A percentile compares a stretch with the other conserved stretches of the same genome.
phyloP scores from a whole-genome alignment of 2,888 invertebrate species.

The Perithous albicinctus region DNA sequence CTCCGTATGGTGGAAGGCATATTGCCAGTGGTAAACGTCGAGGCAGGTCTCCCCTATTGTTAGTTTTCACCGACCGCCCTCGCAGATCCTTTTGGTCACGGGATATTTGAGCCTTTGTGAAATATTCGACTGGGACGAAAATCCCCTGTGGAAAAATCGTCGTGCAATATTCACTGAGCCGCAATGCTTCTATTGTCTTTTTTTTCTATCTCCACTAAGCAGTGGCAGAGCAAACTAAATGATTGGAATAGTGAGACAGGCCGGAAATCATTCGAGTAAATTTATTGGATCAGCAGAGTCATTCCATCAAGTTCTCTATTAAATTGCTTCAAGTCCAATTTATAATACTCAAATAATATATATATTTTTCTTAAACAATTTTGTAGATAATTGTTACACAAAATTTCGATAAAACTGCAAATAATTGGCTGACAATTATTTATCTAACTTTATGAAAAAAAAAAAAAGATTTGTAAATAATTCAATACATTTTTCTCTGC shows the following conservation, averaged over 20 bases:
- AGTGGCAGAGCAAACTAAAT: neutral
- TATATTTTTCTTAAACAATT: neutral
- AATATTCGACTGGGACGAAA: conserved; percentile 22
- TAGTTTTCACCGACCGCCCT: conserved; percentile 68
- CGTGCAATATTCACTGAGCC: conserved; percentile 63
- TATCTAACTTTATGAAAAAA: too few relatives aligned
- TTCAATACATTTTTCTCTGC: neutral
- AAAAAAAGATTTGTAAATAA: too few relatives aligned
- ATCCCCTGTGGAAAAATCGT: conserved; percentile 64
- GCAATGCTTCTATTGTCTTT: conserved; percentile 10
- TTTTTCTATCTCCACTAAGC: neutral
- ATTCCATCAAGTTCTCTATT: neutral
- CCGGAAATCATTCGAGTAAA: conserved; percentile 18
- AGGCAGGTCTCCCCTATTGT: conserved; percentile 71
- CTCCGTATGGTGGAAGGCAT: conserved; percentile 42
- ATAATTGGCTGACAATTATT: too few relatives aligned
- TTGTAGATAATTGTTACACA: too few relatives aligned
- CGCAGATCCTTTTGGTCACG: conserved; percentile 72
- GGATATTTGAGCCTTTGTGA: conserved; percentile 76
- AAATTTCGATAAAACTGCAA: too few relatives aligned
- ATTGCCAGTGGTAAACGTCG: conserved; percentile 48
- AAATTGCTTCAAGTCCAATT: too few relatives aligned
- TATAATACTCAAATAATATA: neutral
- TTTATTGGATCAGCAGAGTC: neutral
- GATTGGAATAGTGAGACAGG: neutral